Base-by-base conservation (phyloP, 2,888 invertebrate species). In the Encarsia formosa region DNA sequence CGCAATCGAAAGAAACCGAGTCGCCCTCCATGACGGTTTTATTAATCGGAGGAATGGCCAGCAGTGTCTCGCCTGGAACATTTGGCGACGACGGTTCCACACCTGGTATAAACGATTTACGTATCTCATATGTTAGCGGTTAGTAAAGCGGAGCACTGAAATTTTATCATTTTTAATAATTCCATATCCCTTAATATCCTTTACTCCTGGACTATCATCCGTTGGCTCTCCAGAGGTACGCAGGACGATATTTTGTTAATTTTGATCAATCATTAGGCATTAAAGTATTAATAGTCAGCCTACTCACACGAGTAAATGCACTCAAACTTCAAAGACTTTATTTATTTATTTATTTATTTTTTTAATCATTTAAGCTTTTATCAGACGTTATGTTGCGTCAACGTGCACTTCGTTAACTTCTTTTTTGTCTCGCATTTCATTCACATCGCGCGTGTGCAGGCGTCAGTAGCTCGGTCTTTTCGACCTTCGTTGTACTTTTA, bases 21-120 rank as follows among this genome's bases (percentile, higher is more conserved):
- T 87, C 86, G 5, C 91, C 91, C 74, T 94, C 92, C 76, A 88
- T 79, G 45, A 87, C 85, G 3, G 94, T 95, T 73, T 84, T 84
- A 75, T 96, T 95, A 63, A 88, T 83, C 5, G 95, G 95, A 35
- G 92, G 91, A 52, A 87, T 85, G 64, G 87, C 87, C 66, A 96
- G 85, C 45, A 93, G 79, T 58, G 91, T 91, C 59, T 91, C 91
- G 66, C 93, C 93, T 92, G 77, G 59, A 75, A 73, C 66, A 71
- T 61, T 65, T 63, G 68, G 62, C 64, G 65, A 63, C 61, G 69
- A 59, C 67, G 70, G 68, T 67, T 67, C 68, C 67, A 67, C 63
- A 70, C 73, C 73, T 73, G 65, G 64, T 65, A 73, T 73, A 65
- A 73, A 73, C 69, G 69, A 70, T 73, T 73, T 71, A 73, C 68